These are phyloP conservation scores for Osmerus mordax DNA, from an alignment of 2,113 vertebrate genomes.

Conservation along the genomic window DNA sequence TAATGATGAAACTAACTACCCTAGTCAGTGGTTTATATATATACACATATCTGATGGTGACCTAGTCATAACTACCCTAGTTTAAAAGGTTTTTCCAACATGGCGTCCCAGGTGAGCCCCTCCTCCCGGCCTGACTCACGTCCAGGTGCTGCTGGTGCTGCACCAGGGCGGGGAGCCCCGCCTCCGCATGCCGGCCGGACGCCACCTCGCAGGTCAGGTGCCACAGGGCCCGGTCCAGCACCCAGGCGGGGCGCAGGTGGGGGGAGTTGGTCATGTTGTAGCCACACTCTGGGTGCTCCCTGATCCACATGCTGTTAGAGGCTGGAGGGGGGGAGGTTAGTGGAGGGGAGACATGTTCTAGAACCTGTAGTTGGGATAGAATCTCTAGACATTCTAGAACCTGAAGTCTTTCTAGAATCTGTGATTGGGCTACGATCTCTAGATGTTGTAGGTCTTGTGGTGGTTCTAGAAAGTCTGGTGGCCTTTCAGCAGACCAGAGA, in stretches of 20 bases:
- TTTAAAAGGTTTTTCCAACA: not conserved
- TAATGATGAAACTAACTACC: too few species aligned
- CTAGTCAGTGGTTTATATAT: too few species aligned
- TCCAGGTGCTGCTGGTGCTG: slow-evolving; percentile 74
- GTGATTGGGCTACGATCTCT: too few species aligned
- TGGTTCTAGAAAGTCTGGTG: too few species aligned
- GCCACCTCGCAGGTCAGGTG: slow-evolving; percentile 77
- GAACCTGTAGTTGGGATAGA: not conserved
- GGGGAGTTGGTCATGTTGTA: slow-evolving; percentile 88
- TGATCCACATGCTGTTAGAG: slow-evolving; percentile 81
- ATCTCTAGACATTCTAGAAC: too few species aligned
- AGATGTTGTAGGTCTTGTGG: too few species aligned
- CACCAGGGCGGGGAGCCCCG: slow-evolving; percentile 77
- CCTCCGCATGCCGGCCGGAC: slow-evolving; percentile 71
- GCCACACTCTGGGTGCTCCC: slow-evolving; percentile 81
- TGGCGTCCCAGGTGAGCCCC: not conserved
- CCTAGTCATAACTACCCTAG: too few species aligned
- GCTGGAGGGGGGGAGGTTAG: slow-evolving; percentile 57
- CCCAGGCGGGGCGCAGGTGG: slow-evolving; percentile 85
- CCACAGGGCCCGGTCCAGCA: slow-evolving; percentile 85
- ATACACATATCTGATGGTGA: too few species aligned
- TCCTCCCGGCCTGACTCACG: slow-evolving; percentile 64
- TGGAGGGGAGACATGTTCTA: not conserved
- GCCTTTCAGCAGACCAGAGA: too few species aligned
- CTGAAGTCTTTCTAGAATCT: too few species aligned